Evolutionary conservation across 1,140 invertebrate genomes (phyloP), one percentile per base, ranked within the genome.

Genomic region (Drosophila nigrodunni): DNA sequence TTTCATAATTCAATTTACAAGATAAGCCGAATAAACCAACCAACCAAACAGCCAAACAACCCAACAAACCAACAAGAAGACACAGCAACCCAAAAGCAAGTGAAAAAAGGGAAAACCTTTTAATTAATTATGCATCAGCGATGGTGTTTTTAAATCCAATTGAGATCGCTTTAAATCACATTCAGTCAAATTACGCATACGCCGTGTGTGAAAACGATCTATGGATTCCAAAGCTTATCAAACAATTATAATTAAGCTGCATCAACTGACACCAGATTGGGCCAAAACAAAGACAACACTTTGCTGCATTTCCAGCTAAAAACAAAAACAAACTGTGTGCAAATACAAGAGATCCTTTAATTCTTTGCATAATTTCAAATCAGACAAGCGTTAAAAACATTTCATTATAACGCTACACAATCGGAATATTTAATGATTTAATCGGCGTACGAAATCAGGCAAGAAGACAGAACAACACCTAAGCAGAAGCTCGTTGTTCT

Each of bases 361-460:
- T 89, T 89, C 85, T 52, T 71, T 76, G 85, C 81, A 89, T 89
- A 89, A 89, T 89, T 89, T 72, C 86, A 83, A 89, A 89, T 89
- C 85, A 89, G 85, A 89, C 85, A 89, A 89, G 85, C 85, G 85
- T 81, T 91, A 91, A 91, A 88, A 91, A 91, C 90, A 90, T 91
- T 91, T 91, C 90, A 91, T 91, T 91, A 91, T 91, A 91, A 89
- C 80, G 90, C 90, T 90, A 91, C 90, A 91, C 90, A 91, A 91
- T 91, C 90, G 78, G 90, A 91, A 91, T 91, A 91, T 91, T 91
- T 91, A 91, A 91, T 91, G 90, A 91, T 91, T 91, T 91, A 91
- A 91, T 91, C 90, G 87, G 66, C 55, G 47, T 65, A 46, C 46
- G 64, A 66, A 75, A 91, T 88, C 88, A 77, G 80, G 18, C 44